Percentiles rank a stretch among this genome's conserved stretches.
Evolutionary conservation across 2,797 vertebrate genomes (phyloP).

Genomic region (Trematomus bernacchii): DNA sequence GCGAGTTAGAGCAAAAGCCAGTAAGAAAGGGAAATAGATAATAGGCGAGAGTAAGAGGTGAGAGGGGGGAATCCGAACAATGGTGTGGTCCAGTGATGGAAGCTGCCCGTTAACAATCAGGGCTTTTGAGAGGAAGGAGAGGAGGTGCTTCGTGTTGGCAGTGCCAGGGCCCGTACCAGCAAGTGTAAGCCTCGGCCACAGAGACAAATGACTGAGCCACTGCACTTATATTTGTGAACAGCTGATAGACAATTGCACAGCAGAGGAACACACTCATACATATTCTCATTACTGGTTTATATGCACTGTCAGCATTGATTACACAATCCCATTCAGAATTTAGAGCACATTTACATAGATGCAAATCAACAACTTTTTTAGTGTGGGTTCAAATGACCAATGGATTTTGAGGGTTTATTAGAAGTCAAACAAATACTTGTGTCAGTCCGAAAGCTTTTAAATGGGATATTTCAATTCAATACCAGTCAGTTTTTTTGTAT

Average conservation of each 20-base stretch:
- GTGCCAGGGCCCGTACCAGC: constrained; percentile 89
- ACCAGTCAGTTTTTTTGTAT: neutral
- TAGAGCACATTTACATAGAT: neutral
- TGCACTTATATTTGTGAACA: constrained; percentile 40
- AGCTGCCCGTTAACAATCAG: constrained; percentile 89
- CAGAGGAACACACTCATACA: constrained; percentile 20
- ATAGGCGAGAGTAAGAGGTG: constrained; percentile 47
- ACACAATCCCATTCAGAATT: constrained; percentile 3
- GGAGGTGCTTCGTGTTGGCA: constrained; percentile 76
- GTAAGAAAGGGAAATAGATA: constrained; percentile 31
- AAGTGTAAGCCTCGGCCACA: constrained; percentile 84
- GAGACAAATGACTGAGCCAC: constrained; percentile 77
- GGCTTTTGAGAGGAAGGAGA: constrained; percentile 87
- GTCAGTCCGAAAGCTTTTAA: neutral
- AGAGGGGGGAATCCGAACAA: constrained; percentile 87
- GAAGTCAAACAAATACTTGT: neutral
- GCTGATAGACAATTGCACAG: constrained; percentile 45
- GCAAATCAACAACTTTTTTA: neutral
- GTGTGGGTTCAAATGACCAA: neutral
- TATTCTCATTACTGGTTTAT: constrained; percentile 28
- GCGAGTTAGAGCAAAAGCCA: neutral
- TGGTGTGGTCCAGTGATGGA: constrained; percentile 88
- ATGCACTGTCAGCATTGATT: constrained; percentile 41
- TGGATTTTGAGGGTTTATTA: neutral
- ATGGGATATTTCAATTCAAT: neutral